Percentiles rank a stretch among this genome's conserved stretches.
Conservation (phyloP, 1,140 invertebrate species). For the Kradibia gibbosae region DNA sequence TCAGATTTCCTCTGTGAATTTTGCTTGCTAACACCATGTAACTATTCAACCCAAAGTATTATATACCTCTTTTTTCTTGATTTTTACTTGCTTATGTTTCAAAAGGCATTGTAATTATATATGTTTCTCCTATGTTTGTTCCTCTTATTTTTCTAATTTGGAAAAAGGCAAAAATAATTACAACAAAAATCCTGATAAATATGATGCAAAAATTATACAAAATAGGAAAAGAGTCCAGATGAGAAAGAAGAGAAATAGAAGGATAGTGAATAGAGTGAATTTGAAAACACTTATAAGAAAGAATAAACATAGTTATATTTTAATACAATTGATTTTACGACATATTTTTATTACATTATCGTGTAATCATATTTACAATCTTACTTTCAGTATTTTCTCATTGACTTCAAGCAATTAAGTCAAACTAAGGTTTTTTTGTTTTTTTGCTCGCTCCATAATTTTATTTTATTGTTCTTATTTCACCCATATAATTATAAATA, state of each 20-base stretch:
- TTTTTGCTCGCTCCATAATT: background rate
- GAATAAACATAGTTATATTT: constrained; percentile 19
- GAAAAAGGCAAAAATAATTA: background rate
- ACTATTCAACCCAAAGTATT: constrained; percentile 28
- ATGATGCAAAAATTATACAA: too few species aligned
- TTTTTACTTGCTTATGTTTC: constrained; percentile 48
- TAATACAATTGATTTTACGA: constrained; percentile 40
- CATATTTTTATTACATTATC: constrained; percentile 38
- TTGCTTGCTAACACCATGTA: background rate
- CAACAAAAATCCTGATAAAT: too few species aligned
- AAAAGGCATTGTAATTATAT: constrained; percentile 47
- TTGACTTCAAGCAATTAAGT: too few species aligned
- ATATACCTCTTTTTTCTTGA: background rate
- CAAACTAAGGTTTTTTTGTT: too few species aligned
- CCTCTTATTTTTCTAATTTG: constrained; percentile 36
- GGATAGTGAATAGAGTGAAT: background rate
- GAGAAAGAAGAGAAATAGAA: background rate
- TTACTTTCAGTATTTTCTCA: constrained; percentile 21
- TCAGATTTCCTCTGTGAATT: constrained; percentile 42
- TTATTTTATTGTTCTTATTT: background rate
- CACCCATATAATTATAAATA: too few species aligned
- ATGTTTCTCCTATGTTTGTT: constrained; percentile 42
- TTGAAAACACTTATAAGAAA: too few species aligned
- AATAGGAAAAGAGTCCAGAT: background rate
- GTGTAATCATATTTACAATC: constrained; percentile 25